These are phyloP conservation scores for Anticlea derivata DNA, from an alignment of 2,888 invertebrate genomes.

Conservation along the genomic window DNA sequence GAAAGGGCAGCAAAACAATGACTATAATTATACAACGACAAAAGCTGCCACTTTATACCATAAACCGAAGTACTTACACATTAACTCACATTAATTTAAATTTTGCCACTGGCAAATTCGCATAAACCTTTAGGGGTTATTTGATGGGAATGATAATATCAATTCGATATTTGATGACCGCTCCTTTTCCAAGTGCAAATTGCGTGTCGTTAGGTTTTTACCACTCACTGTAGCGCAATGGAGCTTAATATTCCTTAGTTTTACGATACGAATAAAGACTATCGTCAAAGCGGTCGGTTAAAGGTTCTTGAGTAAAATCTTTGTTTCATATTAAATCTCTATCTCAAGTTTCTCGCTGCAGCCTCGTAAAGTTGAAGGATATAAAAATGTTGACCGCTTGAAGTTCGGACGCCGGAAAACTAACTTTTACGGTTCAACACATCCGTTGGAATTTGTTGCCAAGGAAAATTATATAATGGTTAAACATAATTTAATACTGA, in stretches of 20 bases:
- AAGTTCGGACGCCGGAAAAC: slow-evolving; percentile 26
- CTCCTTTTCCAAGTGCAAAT: slow-evolving; percentile 33
- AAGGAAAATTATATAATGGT: neutral
- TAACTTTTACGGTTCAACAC: slow-evolving; percentile 8
- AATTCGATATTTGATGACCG: slow-evolving; percentile 28
- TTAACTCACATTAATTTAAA: slow-evolving; percentile 1
- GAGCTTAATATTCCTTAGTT: slow-evolving; percentile 36
- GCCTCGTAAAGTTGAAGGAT: slow-evolving; percentile 46
- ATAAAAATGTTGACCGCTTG: slow-evolving; percentile 43
- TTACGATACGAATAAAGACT: slow-evolving; percentile 39
- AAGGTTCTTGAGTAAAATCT: slow-evolving; percentile 34
- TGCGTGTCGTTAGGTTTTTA: slow-evolving; percentile 43
- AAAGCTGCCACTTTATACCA: slow-evolving; percentile 2
- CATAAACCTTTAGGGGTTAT: slow-evolving; percentile 11
- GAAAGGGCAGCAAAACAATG: slow-evolving; percentile 13
- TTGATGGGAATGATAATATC: slow-evolving; percentile 17
- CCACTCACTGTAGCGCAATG: slow-evolving; percentile 33
- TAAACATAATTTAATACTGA: no score
- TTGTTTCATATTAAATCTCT: slow-evolving; percentile 48
- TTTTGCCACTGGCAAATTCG: slow-evolving; percentile 5
- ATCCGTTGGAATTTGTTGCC: neutral
- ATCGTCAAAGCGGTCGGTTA: slow-evolving; percentile 19
- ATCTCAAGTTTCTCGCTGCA: slow-evolving; percentile 43
- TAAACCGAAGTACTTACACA: slow-evolving; percentile 8
- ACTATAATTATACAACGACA: neutral